phyloP scores from a whole-genome alignment of 1,140 invertebrate genomes.

The Coelopa frigida region DNA sequence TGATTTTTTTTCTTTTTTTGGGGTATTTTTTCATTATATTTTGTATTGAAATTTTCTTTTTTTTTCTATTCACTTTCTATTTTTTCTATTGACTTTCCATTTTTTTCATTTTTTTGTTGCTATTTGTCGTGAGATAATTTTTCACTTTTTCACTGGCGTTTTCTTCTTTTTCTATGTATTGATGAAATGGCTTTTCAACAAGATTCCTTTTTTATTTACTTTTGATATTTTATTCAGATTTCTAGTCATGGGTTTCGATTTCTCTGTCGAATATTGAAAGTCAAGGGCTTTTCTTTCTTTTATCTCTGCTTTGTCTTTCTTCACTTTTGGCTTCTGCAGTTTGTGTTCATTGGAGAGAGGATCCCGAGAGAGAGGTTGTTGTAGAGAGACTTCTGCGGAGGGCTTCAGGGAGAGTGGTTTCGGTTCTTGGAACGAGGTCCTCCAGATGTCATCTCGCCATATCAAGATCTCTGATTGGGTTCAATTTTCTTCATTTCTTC shows the following conservation, averaged over 20 bases:
- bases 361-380: no score
- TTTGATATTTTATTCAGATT: no score
- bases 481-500: not conserved
- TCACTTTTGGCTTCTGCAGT: no score
- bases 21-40: not conserved
- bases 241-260: no score
- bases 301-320: no score
- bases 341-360: no score
- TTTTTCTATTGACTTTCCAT: not conserved
- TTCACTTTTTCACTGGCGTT: not conserved
- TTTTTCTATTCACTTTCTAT: conserved; percentile 1
- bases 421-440: no score
- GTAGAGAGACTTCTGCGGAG: no score
- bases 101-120: not conserved
- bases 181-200: not conserved
- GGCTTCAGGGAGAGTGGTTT: not conserved
- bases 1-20: conserved; percentile 1
- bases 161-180: not conserved
- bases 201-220: not conserved
- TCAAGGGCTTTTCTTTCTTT: no score
- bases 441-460: no score
- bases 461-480: no score
- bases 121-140: not conserved
- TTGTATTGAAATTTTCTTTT: conserved; percentile 1
- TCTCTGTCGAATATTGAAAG: no score